These are phyloP conservation scores for Hyles lineata DNA, from an alignment of 2,888 invertebrate species.

Conservation along the genomic window DNA sequence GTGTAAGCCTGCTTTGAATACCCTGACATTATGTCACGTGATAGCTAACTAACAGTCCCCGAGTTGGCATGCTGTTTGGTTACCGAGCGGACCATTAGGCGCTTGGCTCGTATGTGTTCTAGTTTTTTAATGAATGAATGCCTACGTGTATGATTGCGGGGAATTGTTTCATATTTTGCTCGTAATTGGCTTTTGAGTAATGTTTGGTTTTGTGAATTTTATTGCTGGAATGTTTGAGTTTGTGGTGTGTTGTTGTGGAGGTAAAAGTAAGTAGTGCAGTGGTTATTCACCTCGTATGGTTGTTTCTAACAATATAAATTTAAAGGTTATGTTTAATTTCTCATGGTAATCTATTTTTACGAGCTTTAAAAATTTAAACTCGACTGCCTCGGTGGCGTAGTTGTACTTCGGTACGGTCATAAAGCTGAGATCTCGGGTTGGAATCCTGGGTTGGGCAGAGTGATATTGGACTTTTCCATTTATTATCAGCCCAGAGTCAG, in stretches of 20 bases:
- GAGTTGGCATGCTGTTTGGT: constrained; percentile 33
- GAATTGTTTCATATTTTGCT: constrained; percentile 8
- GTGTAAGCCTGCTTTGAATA: constrained; percentile 48
- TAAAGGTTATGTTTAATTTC: no score
- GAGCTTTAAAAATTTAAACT: no score
- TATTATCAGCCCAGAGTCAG: no score
- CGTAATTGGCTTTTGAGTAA: background rate
- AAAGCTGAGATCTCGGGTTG: no score
- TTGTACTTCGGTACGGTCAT: no score
- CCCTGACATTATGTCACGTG: constrained; percentile 36
- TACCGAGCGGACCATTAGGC: constrained; percentile 29
- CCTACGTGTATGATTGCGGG: background rate
- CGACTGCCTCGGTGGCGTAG: no score
- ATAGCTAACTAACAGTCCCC: constrained; percentile 30
- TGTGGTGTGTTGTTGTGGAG: background rate
- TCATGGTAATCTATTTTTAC: no score
- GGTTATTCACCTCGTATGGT: background rate
- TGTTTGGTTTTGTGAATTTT: background rate
- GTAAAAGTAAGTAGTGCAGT: background rate
- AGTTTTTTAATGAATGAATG: constrained; percentile 15
- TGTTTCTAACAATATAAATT: background rate
- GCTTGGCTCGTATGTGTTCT: constrained; percentile 20
- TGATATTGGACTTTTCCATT: no score
- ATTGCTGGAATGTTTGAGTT: background rate
- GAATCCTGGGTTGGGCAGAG: no score